phyloP scores from a whole-genome alignment of 2,888 invertebrate genomes.

The Agriopis aurantiaria region DNA sequence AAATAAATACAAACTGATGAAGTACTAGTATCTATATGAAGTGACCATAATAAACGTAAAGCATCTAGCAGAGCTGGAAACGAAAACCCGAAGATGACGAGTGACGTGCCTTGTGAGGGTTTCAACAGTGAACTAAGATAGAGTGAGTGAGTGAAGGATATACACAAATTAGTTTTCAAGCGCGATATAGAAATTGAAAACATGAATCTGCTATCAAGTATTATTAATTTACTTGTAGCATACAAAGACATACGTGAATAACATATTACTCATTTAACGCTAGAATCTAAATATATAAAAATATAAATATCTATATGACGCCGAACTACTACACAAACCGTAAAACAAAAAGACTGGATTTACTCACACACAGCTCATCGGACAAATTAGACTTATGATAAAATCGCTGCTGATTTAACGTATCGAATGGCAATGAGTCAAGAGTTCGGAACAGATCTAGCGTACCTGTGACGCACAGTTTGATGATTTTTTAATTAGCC shows the following conservation, averaged over 20 bases:
- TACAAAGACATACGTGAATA: constrained; percentile 9
- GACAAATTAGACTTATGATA: constrained; percentile 29
- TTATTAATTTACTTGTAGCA: background rate
- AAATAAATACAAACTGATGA: background rate
- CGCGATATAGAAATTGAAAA: background rate
- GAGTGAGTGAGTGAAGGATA: too few relatives aligned
- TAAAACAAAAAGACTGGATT: constrained; percentile 21
- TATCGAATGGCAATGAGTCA: constrained; percentile 38
- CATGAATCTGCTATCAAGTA: constrained; percentile 6
- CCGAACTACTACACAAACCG: constrained; percentile 4
- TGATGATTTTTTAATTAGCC: constrained; percentile 44
- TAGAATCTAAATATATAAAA: constrained; percentile 4
- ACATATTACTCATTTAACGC: constrained; percentile 20
- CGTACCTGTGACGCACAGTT: constrained; percentile 29
- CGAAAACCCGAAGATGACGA: too few relatives aligned
- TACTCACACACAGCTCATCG: constrained; percentile 27
- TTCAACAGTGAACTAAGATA: too few relatives aligned
- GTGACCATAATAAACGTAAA: too few relatives aligned
- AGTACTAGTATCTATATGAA: background rate
- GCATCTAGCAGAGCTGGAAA: too few relatives aligned
- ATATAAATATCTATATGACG: too few relatives aligned
- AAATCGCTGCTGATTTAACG: constrained; percentile 26
- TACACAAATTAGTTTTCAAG: background rate
- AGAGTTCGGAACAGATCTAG: constrained; percentile 30
- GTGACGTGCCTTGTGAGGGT: too few relatives aligned